These are phyloP conservation scores for Diadophis punctatus DNA, from an alignment of 2,113 vertebrate genomes.

Conservation along the genomic window DNA sequence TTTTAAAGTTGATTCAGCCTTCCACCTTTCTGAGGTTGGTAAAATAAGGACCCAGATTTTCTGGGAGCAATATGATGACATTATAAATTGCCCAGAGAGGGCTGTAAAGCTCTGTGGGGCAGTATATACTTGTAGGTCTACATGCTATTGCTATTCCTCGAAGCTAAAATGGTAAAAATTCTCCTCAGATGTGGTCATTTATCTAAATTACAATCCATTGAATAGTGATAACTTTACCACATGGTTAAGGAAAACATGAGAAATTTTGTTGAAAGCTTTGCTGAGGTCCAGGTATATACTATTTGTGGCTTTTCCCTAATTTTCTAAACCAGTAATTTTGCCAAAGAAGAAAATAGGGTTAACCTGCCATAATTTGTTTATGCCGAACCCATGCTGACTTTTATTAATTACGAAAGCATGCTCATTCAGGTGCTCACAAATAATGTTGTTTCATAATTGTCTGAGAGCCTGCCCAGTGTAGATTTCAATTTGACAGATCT, in stretches of 20 bases:
- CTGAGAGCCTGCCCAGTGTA: neutral
- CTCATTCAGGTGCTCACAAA: neutral
- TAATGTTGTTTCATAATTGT: neutral
- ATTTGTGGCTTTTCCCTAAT: neutral
- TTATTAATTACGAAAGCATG: neutral
- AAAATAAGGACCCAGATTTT: neutral
- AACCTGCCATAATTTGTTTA: neutral
- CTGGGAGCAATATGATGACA: neutral
- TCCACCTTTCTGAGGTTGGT: neutral
- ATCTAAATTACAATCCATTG: neutral
- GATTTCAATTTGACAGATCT: neutral
- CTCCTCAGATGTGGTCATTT: neutral
- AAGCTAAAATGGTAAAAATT: neutral
- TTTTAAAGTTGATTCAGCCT: neutral
- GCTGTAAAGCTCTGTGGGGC: neutral
- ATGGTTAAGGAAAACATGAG: neutral
- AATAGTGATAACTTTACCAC: neutral
- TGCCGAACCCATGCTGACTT: neutral
- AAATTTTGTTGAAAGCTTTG: neutral
- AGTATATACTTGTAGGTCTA: neutral
- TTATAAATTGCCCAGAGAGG: neutral
- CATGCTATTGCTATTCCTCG: neutral
- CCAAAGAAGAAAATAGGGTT: neutral
- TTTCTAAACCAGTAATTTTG: neutral
- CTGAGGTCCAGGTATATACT: neutral